These are phyloP conservation scores for Lutjanus erythropterus DNA, from an alignment of 2,113 vertebrate species.

Conservation along the genomic window DNA sequence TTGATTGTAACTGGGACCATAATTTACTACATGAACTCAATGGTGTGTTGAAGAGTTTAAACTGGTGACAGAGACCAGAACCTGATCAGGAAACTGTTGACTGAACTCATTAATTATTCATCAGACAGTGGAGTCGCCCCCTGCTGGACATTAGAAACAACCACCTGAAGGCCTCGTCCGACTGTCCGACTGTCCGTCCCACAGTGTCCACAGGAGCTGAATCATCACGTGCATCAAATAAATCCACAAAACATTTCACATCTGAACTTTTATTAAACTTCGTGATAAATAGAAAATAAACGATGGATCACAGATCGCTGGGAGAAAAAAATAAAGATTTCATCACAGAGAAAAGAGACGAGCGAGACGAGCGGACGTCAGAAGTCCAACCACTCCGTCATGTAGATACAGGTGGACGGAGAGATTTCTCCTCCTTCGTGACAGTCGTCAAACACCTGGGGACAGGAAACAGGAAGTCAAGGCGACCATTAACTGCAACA, in stretches of 20 bases:
- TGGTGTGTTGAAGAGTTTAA: no score
- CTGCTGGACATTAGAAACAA: no score
- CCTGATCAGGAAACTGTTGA: no score
- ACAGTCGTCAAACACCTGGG: slow-evolving; percentile 97
- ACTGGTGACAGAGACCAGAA: no score
- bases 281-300: slow-evolving; percentile 36
- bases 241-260: not conserved
- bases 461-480: slow-evolving; percentile 34
- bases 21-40: no score
- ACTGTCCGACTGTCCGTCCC: no score
- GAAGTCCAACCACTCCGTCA: slow-evolving; percentile 96
- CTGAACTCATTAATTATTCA: no score
- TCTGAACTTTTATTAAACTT: slow-evolving; percentile 7
- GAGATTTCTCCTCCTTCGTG: slow-evolving; percentile 97
- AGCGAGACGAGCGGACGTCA: slow-evolving; percentile 61
- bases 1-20: no score
- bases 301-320: not conserved
- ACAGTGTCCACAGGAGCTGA: no score
- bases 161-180: no score
- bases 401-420: slow-evolving; percentile 94
- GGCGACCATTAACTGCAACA: not conserved
- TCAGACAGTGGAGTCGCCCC: no score
- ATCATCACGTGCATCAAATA: no score
- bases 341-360: slow-evolving; percentile 13
- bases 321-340: not conserved